Conservation (phyloP, 2,797 vertebrate species). For the Ceyx erithaca region DNA sequence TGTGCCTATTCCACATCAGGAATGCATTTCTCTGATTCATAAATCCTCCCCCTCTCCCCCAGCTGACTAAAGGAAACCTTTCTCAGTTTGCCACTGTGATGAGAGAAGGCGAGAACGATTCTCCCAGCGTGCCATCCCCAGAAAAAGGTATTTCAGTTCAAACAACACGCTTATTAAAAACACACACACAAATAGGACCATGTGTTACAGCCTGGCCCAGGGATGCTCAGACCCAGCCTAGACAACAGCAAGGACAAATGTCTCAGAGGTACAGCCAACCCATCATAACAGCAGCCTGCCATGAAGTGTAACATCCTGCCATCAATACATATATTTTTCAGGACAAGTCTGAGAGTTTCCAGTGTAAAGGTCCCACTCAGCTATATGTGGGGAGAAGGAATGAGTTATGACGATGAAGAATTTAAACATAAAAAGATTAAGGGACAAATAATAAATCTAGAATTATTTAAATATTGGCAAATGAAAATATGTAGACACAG, state of each 20-base stretch:
- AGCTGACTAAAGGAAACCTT: slow-evolving; percentile 54
- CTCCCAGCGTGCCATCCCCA: background rate
- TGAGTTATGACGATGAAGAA: background rate
- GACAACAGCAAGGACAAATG: background rate
- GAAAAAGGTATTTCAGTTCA: background rate
- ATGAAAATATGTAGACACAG: background rate
- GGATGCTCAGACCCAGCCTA: background rate
- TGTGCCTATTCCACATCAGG: slow-evolving; percentile 64
- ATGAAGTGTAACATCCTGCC: background rate
- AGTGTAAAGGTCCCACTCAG: background rate
- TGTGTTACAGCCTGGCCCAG: background rate
- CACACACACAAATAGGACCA: background rate
- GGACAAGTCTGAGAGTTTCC: background rate
- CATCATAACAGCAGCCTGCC: background rate
- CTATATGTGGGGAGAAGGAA: background rate
- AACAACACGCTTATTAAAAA: background rate
- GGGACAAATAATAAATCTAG: background rate
- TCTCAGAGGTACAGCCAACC: background rate
- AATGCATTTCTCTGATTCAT: slow-evolving; percentile 74
- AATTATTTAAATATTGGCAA: background rate
- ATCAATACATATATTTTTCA: background rate
- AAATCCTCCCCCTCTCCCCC: slow-evolving; percentile 57
- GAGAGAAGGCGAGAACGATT: background rate
- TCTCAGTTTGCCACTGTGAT: slow-evolving; percentile 22
- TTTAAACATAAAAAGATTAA: background rate